Percentiles rank a stretch among this genome's conserved stretches.
Conservation (phyloP, 1,140 invertebrate species). For the Parapsyche elsis region DNA sequence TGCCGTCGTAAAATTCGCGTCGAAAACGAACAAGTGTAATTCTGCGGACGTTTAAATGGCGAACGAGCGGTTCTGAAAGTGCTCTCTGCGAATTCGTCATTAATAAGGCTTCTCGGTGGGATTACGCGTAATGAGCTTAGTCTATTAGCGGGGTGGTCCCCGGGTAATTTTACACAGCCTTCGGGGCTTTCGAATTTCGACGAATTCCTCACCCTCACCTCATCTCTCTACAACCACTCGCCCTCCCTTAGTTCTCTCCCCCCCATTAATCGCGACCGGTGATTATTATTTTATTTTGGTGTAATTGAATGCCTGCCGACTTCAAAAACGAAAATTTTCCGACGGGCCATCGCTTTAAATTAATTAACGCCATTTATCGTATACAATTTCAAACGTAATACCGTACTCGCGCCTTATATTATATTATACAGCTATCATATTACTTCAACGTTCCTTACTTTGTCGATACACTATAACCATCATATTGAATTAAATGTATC, state of each 20-base stretch:
- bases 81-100: constrained; percentile 35
- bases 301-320: neutral
- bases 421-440: no score
- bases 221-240: neutral
- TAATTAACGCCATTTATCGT: constrained; percentile 23
- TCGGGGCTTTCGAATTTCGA: constrained; percentile 13
- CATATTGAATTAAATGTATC: no score
- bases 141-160: constrained; percentile 43
- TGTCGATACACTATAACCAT: no score
- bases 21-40: constrained; percentile 22
- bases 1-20: no score
- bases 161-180: constrained; percentile 9
- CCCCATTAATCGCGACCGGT: constrained; percentile 17
- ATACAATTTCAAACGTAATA: neutral
- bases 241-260: neutral
- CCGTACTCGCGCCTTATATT: neutral
- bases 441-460: no score
- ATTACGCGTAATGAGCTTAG: constrained; percentile 50
- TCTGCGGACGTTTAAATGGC: constrained; percentile 13
- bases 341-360: neutral
- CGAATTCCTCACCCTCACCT: constrained; percentile 4
- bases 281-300: constrained; percentile 6
- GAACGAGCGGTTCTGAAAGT: constrained; percentile 26
- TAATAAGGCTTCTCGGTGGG: constrained; percentile 48
- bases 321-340: no score